Evolutionary conservation across 2,888 invertebrate species (phyloP).

Genomic region (Philaethria dido): DNA sequence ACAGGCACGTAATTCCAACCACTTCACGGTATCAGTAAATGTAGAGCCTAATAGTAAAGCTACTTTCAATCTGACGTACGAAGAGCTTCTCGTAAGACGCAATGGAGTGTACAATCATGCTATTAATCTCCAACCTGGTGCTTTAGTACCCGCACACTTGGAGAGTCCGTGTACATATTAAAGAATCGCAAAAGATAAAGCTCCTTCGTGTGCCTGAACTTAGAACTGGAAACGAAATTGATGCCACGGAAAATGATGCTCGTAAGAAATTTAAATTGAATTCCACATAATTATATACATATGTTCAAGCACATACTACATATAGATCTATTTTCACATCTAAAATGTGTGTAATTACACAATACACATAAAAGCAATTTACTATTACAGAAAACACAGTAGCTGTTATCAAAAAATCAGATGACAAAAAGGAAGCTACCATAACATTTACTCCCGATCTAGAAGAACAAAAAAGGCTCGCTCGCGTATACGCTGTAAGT

Average conservation of each 20-base stretch:
- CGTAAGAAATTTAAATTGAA: slow-evolving; percentile 57
- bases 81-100: slow-evolving; percentile 86
- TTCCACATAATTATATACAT: no score
- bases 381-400: slow-evolving; percentile 68
- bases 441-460: slow-evolving; percentile 84
- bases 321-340: background rate
- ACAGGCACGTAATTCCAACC: slow-evolving; percentile 88
- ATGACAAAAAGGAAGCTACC: slow-evolving; percentile 74
- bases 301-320: no score
- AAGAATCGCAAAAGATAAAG: slow-evolving; percentile 85
- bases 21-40: slow-evolving; percentile 87
- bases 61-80: slow-evolving; percentile 88
- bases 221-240: slow-evolving; percentile 85
- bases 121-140: slow-evolving; percentile 87
- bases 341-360: background rate
- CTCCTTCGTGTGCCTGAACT: slow-evolving; percentile 86
- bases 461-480: slow-evolving; percentile 83
- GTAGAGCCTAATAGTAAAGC: slow-evolving; percentile 85
- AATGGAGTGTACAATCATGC: slow-evolving; percentile 87
- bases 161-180: slow-evolving; percentile 86
- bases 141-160: slow-evolving; percentile 86
- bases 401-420: slow-evolving; percentile 63
- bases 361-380: background rate
- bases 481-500: slow-evolving; percentile 70
- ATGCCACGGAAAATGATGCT: slow-evolving; percentile 76